Conservation (phyloP, 1,140 invertebrate genomes). For the Ephestia elutella region DNA sequence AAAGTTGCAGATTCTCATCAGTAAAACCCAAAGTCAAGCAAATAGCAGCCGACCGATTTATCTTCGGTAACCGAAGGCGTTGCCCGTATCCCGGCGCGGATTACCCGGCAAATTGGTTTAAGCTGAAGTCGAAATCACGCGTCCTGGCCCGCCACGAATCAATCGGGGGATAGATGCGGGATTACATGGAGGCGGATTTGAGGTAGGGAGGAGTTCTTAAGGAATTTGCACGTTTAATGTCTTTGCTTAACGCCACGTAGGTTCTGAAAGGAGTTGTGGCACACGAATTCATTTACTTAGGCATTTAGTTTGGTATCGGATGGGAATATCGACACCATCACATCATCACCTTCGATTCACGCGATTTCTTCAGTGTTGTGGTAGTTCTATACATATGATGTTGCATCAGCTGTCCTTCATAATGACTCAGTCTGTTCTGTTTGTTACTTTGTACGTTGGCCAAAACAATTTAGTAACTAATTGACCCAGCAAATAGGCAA, state of each 20-base stretch:
- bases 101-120: slow-evolving; percentile 68
- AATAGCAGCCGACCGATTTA: neutral
- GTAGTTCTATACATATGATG: too few relatives aligned
- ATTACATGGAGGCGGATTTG: slow-evolving; percentile 4
- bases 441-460: too few relatives aligned
- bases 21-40: neutral
- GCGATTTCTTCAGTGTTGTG: too few relatives aligned
- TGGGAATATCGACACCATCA: too few relatives aligned
- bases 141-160: slow-evolving; percentile 38
- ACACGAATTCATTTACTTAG: too few relatives aligned
- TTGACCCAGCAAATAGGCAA: too few relatives aligned
- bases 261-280: slow-evolving; percentile 8
- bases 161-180: slow-evolving; percentile 29
- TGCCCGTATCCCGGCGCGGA: slow-evolving; percentile 40
- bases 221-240: neutral
- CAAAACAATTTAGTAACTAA: too few relatives aligned
- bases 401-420: too few relatives aligned
- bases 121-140: slow-evolving; percentile 37
- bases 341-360: too few relatives aligned
- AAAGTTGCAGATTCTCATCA: neutral
- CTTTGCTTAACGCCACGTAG: neutral
- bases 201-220: neutral
- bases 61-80: slow-evolving; percentile 2
- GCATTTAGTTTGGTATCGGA: too few relatives aligned
- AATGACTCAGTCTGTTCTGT: too few relatives aligned